A percentile compares a stretch with the other conserved stretches of the same genome.
Conservation (phyloP, 1,140 invertebrate genomes). For the Zaprionus ghesquierei region DNA sequence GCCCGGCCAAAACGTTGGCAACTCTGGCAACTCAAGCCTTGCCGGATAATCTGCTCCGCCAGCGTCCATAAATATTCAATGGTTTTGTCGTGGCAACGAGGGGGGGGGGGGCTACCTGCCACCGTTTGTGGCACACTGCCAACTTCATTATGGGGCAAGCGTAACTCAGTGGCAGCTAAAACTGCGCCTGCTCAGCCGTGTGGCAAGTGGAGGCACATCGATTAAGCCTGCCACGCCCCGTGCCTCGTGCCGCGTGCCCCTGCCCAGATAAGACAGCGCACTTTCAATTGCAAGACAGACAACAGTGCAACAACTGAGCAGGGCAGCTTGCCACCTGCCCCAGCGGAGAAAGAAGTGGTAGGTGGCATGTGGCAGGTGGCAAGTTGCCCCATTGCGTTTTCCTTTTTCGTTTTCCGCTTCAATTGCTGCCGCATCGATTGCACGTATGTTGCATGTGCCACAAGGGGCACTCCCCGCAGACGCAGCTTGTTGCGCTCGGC, state of each 20-base stretch:
- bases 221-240: constrained; percentile 45
- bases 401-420: constrained; percentile 51
- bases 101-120: neutral
- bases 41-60: constrained; percentile 73
- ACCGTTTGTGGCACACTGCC: constrained; percentile 36
- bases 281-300: constrained; percentile 70
- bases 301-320: constrained; percentile 31
- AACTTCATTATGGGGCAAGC: constrained; percentile 57
- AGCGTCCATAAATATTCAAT: constrained; percentile 74
- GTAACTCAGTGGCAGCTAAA: constrained; percentile 12
- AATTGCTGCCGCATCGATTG: constrained; percentile 68
- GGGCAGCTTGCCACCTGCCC: constrained; percentile 18
- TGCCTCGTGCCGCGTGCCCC: constrained; percentile 27
- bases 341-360: too few relatives aligned
- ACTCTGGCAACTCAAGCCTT: constrained; percentile 59
- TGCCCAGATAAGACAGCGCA: constrained; percentile 41
- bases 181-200: constrained; percentile 39
- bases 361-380: neutral
- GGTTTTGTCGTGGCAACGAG: constrained; percentile 54
- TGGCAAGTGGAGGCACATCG: constrained; percentile 55
- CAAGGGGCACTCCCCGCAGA: constrained; percentile 10
- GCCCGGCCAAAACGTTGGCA: constrained; percentile 40
- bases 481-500: constrained; percentile 33
- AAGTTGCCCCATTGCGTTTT: neutral
- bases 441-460: constrained; percentile 34